Conservation (phyloP, 2,113 vertebrate genomes). For the Emydura subglobosa region DNA sequence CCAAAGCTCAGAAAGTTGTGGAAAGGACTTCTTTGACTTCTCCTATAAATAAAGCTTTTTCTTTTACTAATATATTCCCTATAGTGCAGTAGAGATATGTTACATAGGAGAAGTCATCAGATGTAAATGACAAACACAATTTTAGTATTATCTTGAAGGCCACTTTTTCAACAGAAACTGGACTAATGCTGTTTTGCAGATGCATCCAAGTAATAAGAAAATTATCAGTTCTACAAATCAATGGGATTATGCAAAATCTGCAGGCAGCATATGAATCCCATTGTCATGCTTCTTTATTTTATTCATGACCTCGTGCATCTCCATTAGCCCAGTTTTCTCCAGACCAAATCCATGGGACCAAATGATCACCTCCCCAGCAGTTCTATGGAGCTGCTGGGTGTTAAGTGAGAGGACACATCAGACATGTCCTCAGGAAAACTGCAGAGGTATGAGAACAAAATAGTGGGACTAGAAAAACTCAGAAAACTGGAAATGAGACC, state of each 20-base stretch:
- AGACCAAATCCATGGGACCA: conserved; percentile 32
- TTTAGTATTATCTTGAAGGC: conserved; percentile 27
- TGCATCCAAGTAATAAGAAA: conserved; percentile 8
- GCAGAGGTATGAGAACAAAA: conserved; percentile 4
- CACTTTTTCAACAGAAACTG: conserved; percentile 51
- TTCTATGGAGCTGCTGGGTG: not conserved
- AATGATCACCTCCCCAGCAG: not conserved
- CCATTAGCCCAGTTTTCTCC: not conserved
- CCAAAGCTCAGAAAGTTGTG: conserved; percentile 35
- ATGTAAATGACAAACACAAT: not conserved
- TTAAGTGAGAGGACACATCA: conserved; percentile 10
- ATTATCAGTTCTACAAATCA: not conserved
- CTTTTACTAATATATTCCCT: conserved; percentile 66
- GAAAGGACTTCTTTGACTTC: not conserved
- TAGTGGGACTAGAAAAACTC: not conserved
- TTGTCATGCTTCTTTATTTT: conserved; percentile 34
- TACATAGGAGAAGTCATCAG: conserved; percentile 58
- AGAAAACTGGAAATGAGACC: conserved; percentile 13
- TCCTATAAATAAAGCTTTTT: conserved; percentile 60
- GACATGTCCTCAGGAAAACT: conserved; percentile 24
- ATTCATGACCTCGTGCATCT: conserved; percentile 2
- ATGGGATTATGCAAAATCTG: conserved; percentile 30
- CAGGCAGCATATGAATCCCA: conserved; percentile 49
- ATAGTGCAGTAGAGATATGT: conserved; percentile 55
- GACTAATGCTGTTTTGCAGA: conserved; percentile 35